phyloP scores from a whole-genome alignment of 2,113 vertebrate genomes.

The Capra hircus region DNA sequence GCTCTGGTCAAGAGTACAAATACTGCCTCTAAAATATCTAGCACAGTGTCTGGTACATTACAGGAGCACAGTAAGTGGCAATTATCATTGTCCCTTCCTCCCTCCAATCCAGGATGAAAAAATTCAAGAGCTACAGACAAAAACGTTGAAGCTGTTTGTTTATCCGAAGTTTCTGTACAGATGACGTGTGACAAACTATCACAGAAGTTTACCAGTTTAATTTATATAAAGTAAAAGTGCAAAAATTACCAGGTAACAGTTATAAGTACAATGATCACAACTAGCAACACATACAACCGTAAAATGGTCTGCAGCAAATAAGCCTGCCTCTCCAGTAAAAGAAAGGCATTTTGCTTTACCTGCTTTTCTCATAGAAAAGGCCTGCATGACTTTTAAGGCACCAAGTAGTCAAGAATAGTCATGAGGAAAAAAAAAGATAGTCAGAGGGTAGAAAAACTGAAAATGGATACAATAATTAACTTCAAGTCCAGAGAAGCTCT shows the following conservation, averaged over 20 bases:
- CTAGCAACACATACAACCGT: neutral
- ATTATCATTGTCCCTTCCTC: neutral
- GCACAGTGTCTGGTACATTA: neutral
- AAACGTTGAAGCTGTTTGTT: conserved; percentile 11
- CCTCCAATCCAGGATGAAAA: neutral
- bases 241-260: conserved; percentile 1
- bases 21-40: conserved; percentile 19
- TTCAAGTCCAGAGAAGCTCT: neutral
- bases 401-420: neutral
- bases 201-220: neutral
- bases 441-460: conserved; percentile 12
- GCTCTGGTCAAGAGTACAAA: neutral
- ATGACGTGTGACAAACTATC: neutral
- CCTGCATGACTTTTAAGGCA: neutral
- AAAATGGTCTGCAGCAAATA: neutral
- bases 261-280: neutral
- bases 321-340: neutral
- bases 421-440: neutral
- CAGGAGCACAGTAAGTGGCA: neutral
- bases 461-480: conserved; percentile 6
- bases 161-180: neutral
- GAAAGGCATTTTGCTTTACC: neutral
- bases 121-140: neutral
- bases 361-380: conserved; percentile 8
- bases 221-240: neutral